A percentile compares a stretch with the other conserved stretches of the same genome.
Evolutionary conservation across 2,888 invertebrate species (phyloP).

Genomic region (Podabrus alpinus): DNA sequence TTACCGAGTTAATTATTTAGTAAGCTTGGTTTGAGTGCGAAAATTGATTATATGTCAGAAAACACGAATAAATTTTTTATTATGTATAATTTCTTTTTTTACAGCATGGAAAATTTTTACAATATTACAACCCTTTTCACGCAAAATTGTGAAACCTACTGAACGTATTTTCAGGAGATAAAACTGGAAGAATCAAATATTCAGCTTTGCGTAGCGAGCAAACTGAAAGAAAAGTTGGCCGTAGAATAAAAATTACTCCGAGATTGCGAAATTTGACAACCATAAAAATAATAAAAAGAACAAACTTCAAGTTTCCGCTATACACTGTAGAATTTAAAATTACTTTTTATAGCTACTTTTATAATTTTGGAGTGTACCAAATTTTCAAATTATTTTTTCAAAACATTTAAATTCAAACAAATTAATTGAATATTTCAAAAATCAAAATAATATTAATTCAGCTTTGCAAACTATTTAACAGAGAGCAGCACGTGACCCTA

Average conservation of each 20-base stretch:
- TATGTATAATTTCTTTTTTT: neutral
- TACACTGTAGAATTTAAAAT: neutral
- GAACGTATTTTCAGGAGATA: neutral
- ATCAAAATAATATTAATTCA: neutral
- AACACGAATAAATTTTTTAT: neutral
- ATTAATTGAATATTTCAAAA: neutral
- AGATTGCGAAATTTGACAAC: no score
- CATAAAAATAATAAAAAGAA: neutral
- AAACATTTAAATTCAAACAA: neutral
- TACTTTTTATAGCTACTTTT: neutral
- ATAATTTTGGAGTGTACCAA: neutral
- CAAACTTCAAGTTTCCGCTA: neutral
- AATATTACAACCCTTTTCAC: neutral
- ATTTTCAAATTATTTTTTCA: neutral
- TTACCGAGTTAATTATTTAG: neutral
- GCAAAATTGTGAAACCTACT: neutral
- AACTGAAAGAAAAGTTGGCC: no score
- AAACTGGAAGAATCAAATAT: neutral
- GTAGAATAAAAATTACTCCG: no score
- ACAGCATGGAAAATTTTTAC: neutral
- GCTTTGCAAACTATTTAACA: neutral
- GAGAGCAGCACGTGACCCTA: neutral
- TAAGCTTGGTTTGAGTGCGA: neutral
- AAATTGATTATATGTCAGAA: neutral
- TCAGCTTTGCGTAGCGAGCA: neutral